Evolutionary conservation across 2,797 vertebrate species (phyloP).

Genomic region (Parotocinclus haroldoi): DNA sequence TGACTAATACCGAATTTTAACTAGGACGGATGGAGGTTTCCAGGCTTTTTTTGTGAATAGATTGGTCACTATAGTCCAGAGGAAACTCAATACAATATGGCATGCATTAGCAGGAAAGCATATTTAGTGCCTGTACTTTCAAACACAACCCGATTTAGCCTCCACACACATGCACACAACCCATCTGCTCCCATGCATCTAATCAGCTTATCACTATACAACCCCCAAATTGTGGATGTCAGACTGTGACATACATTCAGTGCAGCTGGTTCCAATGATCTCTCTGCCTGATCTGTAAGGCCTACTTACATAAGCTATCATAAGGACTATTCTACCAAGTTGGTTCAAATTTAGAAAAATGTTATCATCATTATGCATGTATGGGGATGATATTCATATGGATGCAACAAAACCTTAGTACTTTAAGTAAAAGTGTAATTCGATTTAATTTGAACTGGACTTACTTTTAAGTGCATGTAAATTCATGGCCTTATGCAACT

Average conservation of each 20-base stretch:
- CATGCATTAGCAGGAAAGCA: conserved; percentile 3
- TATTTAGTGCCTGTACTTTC: conserved; percentile 1
- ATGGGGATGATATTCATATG: too few relatives aligned
- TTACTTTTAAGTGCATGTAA: too few relatives aligned
- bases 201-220: conserved; percentile 70
- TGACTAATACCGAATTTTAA: too few relatives aligned
- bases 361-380: too few relatives aligned
- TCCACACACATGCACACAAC: conserved; percentile 26
- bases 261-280: conserved; percentile 17
- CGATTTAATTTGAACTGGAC: too few relatives aligned
- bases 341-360: too few relatives aligned
- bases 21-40: too few relatives aligned
- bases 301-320: too few relatives aligned
- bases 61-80: conserved; percentile 5
- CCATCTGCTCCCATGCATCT: conserved; percentile 62
- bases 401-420: too few relatives aligned
- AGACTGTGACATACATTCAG: conserved; percentile 65
- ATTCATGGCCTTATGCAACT: too few relatives aligned
- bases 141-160: conserved; percentile 54
- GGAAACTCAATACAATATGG: conserved; percentile 16
- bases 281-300: conserved; percentile 23
- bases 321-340: too few relatives aligned
- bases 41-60: conserved; percentile 21
- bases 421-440: too few relatives aligned
- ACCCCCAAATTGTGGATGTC: conserved; percentile 46